phyloP scores from a whole-genome alignment of 2,113 vertebrate species.

The Ramphastos sulfuratus region DNA sequence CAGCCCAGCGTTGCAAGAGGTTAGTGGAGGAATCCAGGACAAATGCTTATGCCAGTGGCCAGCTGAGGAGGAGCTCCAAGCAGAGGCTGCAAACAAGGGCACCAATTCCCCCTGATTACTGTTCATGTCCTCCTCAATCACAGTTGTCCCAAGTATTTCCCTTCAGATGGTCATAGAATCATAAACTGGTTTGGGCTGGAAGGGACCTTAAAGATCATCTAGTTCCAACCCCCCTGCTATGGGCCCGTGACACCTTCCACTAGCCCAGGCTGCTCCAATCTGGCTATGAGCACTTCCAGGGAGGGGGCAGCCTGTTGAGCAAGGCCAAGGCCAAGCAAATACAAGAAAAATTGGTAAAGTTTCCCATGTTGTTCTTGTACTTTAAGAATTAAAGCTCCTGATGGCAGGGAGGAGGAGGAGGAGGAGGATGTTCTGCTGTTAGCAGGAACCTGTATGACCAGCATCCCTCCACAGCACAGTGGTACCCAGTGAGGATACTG shows the following conservation, averaged over 20 bases:
- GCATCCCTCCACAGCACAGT: not conserved
- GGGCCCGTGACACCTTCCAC: too few relatives aligned
- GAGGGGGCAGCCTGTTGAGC: not conserved
- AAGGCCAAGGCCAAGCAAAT: not conserved
- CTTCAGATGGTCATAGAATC: not conserved
- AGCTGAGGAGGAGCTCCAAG: not conserved
- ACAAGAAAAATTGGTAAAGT: not conserved
- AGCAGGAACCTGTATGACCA: not conserved
- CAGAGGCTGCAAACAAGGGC: not conserved
- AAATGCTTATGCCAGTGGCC: not conserved
- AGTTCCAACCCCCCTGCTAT: too few relatives aligned
- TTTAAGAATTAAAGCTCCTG: not conserved
- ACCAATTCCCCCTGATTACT: not conserved
- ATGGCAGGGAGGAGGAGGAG: not conserved
- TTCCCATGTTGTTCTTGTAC: not conserved
- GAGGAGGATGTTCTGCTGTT: not conserved
- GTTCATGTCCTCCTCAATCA: not conserved
- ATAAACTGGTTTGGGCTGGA: too few relatives aligned
- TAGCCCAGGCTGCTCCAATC: too few relatives aligned
- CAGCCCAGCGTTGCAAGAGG: fast-evolving
- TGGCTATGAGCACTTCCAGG: too few relatives aligned
- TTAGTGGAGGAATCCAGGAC: not conserved
- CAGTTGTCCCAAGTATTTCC: not conserved
- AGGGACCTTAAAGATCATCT: too few relatives aligned
- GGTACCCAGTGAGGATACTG: not conserved